Percentiles rank a stretch among this genome's conserved stretches.
phyloP scores from a whole-genome alignment of 2,113 vertebrate species.

The Colius striatus region DNA sequence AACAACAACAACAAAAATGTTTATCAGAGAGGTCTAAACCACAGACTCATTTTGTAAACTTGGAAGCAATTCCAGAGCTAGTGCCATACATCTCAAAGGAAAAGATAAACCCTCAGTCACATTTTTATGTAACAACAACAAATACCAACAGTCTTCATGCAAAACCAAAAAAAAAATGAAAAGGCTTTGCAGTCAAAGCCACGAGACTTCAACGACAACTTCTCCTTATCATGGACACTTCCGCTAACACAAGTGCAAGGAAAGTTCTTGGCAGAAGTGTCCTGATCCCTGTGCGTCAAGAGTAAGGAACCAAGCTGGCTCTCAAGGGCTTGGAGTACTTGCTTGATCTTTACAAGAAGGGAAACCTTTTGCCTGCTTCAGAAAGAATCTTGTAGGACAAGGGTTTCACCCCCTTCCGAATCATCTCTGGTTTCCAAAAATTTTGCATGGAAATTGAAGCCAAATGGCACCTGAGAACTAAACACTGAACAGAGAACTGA shows the following conservation, averaged over 20 bases:
- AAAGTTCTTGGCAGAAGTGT: slow-evolving; percentile 36
- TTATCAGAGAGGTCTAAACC: slow-evolving; percentile 70
- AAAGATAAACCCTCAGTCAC: slow-evolving; percentile 70
- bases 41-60: slow-evolving; percentile 68
- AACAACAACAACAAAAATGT: slow-evolving; percentile 53
- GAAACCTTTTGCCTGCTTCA: neutral
- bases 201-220: neutral
- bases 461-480: neutral
- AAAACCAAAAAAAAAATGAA: neutral
- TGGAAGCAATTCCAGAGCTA: slow-evolving; percentile 64
- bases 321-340: neutral
- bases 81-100: slow-evolving; percentile 55
- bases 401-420: neutral
- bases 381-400: neutral
- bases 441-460: neutral
- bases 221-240: slow-evolving; percentile 56
- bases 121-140: slow-evolving; percentile 48
- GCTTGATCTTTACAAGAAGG: neutral
- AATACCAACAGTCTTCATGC: slow-evolving; percentile 10
- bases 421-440: neutral
- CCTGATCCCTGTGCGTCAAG: neutral
- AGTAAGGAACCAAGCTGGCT: neutral
- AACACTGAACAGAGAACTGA: neutral
- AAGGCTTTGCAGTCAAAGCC: slow-evolving; percentile 38
- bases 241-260: slow-evolving; percentile 49